These are phyloP conservation scores for Drosophila gunungcola DNA, from an alignment of 1,140 invertebrate genomes.

Conservation along the genomic window DNA sequence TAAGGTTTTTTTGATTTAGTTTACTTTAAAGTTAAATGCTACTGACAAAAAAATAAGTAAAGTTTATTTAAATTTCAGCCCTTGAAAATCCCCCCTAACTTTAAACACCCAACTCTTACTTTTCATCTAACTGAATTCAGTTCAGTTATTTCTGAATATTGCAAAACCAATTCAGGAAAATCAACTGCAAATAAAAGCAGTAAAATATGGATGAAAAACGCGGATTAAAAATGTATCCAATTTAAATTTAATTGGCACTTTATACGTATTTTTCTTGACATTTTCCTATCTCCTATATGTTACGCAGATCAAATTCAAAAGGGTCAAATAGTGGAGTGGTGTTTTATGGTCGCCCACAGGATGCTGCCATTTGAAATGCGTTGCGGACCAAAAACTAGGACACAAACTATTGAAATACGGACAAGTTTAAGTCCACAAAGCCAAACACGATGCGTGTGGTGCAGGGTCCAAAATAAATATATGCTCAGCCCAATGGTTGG, in stretches of 20 bases:
- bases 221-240: conserved; percentile 15
- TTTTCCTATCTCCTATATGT: not conserved
- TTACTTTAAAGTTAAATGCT: too few species aligned
- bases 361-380: conserved; percentile 2
- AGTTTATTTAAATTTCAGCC: too few species aligned
- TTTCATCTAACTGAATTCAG: not conserved
- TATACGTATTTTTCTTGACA: not conserved
- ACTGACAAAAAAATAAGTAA: not conserved
- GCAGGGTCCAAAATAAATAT: conserved; percentile 26
- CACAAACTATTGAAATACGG: conserved; percentile 58
- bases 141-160: conserved; percentile 9
- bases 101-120: not conserved
- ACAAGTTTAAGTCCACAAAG: conserved; percentile 41
- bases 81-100: not conserved
- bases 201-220: conserved; percentile 10
- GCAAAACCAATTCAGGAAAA: conserved; percentile 2
- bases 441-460: conserved; percentile 21
- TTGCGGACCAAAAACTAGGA: conserved; percentile 50
- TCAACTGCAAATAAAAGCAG: not conserved
- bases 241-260: conserved; percentile 26
- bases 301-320: conserved; percentile 6
- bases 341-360: conserved; percentile 10
- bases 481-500: conserved; percentile 13
- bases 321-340: conserved; percentile 5
- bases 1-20: too few species aligned